Conservation (phyloP, 2,888 invertebrate species). For the Athetis lepigone region DNA sequence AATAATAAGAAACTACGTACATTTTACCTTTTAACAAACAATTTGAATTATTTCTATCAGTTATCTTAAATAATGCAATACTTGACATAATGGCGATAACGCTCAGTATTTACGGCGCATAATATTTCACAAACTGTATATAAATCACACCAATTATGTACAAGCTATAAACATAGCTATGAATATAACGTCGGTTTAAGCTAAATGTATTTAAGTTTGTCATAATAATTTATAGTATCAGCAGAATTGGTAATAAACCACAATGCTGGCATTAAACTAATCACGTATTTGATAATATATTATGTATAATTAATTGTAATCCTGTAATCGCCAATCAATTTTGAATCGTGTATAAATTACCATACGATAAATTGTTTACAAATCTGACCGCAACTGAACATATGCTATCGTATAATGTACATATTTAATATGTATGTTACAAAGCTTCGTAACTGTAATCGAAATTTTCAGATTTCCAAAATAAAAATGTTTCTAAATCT, state of each 20-base stretch:
- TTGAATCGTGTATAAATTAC: constrained; percentile 45
- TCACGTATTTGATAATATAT: constrained; percentile 36
- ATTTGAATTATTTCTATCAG: no score
- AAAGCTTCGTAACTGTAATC: no score
- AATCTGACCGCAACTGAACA: constrained; percentile 34
- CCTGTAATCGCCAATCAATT: constrained; percentile 56
- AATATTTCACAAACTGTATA: background rate
- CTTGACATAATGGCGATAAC: no score
- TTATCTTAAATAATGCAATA: no score
- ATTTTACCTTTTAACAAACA: no score
- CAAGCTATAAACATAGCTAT: no score
- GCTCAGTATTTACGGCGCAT: no score
- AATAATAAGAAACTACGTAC: no score
- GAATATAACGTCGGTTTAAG: background rate
- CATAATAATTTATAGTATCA: constrained; percentile 19
- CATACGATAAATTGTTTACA: constrained; percentile 23
- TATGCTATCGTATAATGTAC: background rate
- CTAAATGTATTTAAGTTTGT: constrained; percentile 6
- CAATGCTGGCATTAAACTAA: constrained; percentile 40
- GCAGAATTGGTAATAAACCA: constrained; percentile 12
- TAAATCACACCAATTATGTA: background rate
- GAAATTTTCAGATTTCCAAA: no score
- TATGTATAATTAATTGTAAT: constrained; percentile 48
- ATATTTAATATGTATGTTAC: no score
- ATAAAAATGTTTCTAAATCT: no score